A percentile compares a stretch with the other conserved stretches of the same genome.
These are phyloP conservation scores for Aphelenchoides avenae DNA, from an alignment of 1,140 invertebrate genomes.

Conservation along the genomic window DNA sequence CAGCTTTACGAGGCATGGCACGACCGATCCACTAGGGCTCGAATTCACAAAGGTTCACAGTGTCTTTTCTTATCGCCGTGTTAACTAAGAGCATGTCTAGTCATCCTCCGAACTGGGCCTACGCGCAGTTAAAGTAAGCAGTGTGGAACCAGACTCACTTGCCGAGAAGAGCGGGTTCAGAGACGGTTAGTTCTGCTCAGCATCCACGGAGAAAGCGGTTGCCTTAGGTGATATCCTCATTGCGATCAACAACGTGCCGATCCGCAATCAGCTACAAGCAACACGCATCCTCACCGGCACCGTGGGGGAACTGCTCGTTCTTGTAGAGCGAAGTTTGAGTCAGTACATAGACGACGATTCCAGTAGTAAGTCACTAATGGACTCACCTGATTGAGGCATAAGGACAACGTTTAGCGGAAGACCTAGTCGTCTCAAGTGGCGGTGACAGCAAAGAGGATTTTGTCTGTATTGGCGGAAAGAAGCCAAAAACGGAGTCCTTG, in stretches of 20 bases:
- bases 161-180: constrained; percentile 53
- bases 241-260: constrained; percentile 52
- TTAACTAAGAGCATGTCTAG: constrained; percentile 3
- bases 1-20: constrained; percentile 42
- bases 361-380: not conserved
- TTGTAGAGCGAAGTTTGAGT: constrained; percentile 46
- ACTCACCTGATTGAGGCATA: not conserved
- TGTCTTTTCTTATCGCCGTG: constrained; percentile 25
- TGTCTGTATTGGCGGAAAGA: constrained; percentile 12
- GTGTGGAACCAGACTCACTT: constrained; percentile 40
- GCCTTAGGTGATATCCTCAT: constrained; percentile 39
- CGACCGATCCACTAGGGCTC: constrained; percentile 36
- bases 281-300: constrained; percentile 43
- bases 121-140: constrained; percentile 25
- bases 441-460: constrained; percentile 25
- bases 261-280: constrained; percentile 51
- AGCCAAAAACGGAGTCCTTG: too few relatives aligned
- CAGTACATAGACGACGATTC: constrained; percentile 31
- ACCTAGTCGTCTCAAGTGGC: not conserved
- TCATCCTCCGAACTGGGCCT: constrained; percentile 14
- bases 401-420: constrained; percentile 4
- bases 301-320: constrained; percentile 43
- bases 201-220: constrained; percentile 3
- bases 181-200: constrained; percentile 20
- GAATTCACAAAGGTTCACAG: constrained; percentile 42